Conservation (phyloP, 2,113 vertebrate species). For the Hyaena hyaena region DNA sequence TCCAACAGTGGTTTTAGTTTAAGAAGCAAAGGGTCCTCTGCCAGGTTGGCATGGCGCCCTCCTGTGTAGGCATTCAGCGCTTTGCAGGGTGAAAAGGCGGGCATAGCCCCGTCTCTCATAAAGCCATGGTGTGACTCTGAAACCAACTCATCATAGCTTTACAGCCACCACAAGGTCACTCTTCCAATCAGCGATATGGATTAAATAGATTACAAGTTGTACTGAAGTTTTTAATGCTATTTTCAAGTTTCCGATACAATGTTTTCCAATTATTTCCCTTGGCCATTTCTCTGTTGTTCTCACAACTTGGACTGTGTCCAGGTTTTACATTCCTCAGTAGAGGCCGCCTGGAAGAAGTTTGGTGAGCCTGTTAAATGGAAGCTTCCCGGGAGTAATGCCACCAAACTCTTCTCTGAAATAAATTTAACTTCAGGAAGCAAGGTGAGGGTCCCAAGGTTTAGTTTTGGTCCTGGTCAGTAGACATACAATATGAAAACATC, state of each 20-base stretch:
- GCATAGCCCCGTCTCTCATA: background rate
- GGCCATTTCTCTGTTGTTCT: background rate
- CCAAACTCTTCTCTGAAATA: background rate
- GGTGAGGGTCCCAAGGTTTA: background rate
- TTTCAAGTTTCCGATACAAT: constrained; percentile 36
- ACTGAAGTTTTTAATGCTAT: background rate
- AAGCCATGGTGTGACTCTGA: background rate
- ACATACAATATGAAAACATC: background rate
- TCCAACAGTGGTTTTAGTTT: background rate
- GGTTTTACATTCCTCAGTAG: background rate
- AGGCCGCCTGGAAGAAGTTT: background rate
- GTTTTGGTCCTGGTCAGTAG: background rate
- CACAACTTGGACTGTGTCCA: background rate
- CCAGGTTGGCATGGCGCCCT: too few species aligned
- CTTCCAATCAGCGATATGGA: background rate
- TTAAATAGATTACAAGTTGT: background rate
- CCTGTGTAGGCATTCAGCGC: background rate
- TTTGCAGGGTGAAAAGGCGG: background rate
- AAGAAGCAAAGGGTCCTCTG: background rate
- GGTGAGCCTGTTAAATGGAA: background rate
- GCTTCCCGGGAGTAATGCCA: background rate
- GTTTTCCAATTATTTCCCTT: background rate
- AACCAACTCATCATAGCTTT: background rate
- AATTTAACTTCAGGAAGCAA: constrained; percentile 24
- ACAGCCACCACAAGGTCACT: too few species aligned